A percentile compares a stretch with the other conserved stretches of the same genome.
These are phyloP conservation scores for Holothuria leucospilota DNA, from an alignment of 53 echinoderm and acorn worm genomes.

Conservation along the genomic window DNA sequence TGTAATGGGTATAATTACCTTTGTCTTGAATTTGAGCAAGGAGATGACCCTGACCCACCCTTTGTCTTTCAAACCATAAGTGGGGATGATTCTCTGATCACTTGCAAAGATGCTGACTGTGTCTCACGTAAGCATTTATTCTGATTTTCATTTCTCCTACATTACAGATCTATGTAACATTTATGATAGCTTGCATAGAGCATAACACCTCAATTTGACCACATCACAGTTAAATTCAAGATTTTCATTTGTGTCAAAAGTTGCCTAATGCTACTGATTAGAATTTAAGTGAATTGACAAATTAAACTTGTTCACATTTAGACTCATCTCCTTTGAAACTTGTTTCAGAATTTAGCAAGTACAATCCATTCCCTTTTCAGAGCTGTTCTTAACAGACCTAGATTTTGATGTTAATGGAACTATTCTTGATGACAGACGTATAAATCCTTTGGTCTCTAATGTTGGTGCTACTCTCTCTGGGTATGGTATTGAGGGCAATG, in stretches of 20 bases:
- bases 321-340: no score
- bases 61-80: constrained; percentile 78
- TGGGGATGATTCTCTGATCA: constrained; percentile 68
- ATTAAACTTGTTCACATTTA: no score
- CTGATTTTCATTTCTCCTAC: no score
- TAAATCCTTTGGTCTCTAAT: constrained; percentile 57
- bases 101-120: constrained; percentile 73
- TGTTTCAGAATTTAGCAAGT: no score
- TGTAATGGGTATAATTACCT: constrained; percentile 72
- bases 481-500: constrained; percentile 70
- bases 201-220: no score
- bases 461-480: constrained; percentile 49
- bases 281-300: no score
- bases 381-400: constrained; percentile 57
- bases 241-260: no score
- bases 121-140: constrained; percentile 66
- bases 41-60: constrained; percentile 63
- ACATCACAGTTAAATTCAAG: no score
- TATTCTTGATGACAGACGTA: constrained; percentile 56
- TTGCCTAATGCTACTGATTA: no score
- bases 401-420: constrained; percentile 57
- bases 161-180: no score
- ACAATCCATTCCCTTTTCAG: constrained; percentile 32
- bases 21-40: constrained; percentile 80
- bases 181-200: no score